Evolutionary conservation across 2,113 vertebrate species (phyloP).

Genomic region (Artemisiospiza belli): DNA sequence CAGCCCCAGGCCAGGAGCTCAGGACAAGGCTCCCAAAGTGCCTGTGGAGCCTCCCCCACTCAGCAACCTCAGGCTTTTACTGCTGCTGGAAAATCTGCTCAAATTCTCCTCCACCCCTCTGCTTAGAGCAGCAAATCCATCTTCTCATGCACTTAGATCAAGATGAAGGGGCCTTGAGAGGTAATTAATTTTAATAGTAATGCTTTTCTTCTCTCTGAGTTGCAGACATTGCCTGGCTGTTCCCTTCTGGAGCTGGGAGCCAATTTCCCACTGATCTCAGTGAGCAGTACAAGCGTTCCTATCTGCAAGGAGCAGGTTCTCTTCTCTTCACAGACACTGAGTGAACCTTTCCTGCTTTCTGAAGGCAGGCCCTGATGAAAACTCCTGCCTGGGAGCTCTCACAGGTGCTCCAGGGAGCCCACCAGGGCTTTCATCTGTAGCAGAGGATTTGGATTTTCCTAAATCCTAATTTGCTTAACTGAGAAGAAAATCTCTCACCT

Average conservation of each 20-base stretch:
- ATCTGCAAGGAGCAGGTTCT: neutral
- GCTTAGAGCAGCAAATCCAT: neutral
- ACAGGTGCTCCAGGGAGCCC: neutral
- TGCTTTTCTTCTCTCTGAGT: neutral
- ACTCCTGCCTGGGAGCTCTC: neutral
- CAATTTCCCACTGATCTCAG: neutral
- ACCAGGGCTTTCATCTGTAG: neutral
- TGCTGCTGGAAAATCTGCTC: neutral
- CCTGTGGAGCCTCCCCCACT: neutral
- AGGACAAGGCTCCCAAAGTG: fast-evolving
- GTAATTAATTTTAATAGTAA: slow-evolving; percentile 39
- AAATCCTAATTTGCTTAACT: neutral
- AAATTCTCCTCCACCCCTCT: neutral
- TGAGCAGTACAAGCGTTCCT: neutral
- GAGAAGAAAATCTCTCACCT: slow-evolving; percentile 7
- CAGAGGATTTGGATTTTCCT: neutral
- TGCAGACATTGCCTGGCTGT: neutral
- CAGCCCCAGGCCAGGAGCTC: neutral
- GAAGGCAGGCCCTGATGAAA: neutral
- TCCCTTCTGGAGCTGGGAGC: neutral
- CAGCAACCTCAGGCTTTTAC: neutral
- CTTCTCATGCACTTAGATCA: neutral
- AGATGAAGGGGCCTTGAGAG: slow-evolving; percentile 1
- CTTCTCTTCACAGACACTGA: neutral
- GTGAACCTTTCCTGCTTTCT: neutral